These are phyloP conservation scores for Diadumene lineata DNA, from an alignment of 92 coral and sea anemone species.

Conservation along the genomic window DNA sequence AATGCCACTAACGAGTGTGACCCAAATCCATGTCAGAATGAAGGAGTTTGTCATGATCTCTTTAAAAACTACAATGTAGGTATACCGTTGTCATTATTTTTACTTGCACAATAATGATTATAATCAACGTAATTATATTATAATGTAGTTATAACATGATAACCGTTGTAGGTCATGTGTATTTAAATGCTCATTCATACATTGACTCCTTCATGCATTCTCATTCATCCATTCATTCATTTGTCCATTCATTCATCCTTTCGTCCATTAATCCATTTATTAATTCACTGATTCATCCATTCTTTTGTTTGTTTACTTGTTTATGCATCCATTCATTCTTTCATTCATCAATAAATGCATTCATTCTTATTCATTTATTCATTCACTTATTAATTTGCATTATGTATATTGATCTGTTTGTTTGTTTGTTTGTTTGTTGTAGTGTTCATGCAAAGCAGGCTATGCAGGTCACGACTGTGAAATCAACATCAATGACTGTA, in stretches of 20 bases:
- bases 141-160: neutral
- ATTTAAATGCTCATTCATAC: too few relatives aligned
- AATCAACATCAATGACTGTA: slow-evolving; percentile 78
- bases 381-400: neutral
- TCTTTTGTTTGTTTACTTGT: too few relatives aligned
- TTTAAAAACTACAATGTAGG: slow-evolving; percentile 70
- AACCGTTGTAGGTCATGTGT: too few relatives aligned
- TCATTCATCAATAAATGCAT: too few relatives aligned
- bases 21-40: slow-evolving; percentile 69
- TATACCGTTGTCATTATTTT: neutral
- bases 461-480: slow-evolving; percentile 78
- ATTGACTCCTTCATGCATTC: too few relatives aligned
- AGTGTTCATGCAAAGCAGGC: slow-evolving; percentile 74
- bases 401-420: neutral
- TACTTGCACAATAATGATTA: neutral
- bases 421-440: slow-evolving; percentile 1
- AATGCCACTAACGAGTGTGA: slow-evolving; percentile 72
- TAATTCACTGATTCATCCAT: neutral
- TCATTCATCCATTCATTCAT: too few relatives aligned
- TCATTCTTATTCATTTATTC: too few relatives aligned
- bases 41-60: slow-evolving; percentile 61
- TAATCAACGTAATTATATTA: neutral
- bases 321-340: too few relatives aligned
- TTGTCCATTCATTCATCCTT: too few relatives aligned
- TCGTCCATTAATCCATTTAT: neutral